Evolutionary conservation across 2,888 invertebrate genomes (phyloP).

Genomic region (Drosophila nr. perissopoda): DNA sequence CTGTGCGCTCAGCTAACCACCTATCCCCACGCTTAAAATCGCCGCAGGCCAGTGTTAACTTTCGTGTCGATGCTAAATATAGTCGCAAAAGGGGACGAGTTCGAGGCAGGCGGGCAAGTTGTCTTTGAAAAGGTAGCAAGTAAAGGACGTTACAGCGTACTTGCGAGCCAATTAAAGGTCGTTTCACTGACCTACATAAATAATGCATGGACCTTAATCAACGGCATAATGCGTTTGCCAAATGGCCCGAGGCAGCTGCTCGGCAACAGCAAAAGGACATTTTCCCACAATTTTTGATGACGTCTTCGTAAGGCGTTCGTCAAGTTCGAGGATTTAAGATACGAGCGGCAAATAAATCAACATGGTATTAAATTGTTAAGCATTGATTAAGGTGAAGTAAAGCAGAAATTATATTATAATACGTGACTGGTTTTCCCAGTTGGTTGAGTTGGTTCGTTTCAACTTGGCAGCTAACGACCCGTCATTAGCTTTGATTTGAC

Average conservation of each 20-base stretch:
- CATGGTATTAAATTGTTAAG: conserved; percentile 34
- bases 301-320: conserved; percentile 37
- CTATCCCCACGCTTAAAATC: not conserved
- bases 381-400: conserved; percentile 32
- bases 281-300: conserved; percentile 57
- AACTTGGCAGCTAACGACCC: conserved; percentile 43
- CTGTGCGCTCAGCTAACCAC: not conserved
- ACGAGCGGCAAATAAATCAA: conserved; percentile 26
- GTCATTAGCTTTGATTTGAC: conserved; percentile 58
- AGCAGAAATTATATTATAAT: conserved; percentile 43
- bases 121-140: conserved; percentile 2
- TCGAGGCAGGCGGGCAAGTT: conserved; percentile 4
- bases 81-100: conserved; percentile 19
- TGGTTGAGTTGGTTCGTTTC: conserved; percentile 12
- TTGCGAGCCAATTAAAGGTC: conserved; percentile 75
- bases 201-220: conserved; percentile 76
- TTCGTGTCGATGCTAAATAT: conserved; percentile 49
- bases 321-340: conserved; percentile 26
- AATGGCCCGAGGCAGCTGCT: conserved; percentile 60
- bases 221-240: conserved; percentile 65
- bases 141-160: conserved; percentile 57
- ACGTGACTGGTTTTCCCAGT: conserved; percentile 30
- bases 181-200: conserved; percentile 74
- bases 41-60: conserved; percentile 17
- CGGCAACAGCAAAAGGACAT: conserved; percentile 23